Evolutionary conservation across 2,888 invertebrate species (phyloP).

Genomic region (Drosophila dives): DNA sequence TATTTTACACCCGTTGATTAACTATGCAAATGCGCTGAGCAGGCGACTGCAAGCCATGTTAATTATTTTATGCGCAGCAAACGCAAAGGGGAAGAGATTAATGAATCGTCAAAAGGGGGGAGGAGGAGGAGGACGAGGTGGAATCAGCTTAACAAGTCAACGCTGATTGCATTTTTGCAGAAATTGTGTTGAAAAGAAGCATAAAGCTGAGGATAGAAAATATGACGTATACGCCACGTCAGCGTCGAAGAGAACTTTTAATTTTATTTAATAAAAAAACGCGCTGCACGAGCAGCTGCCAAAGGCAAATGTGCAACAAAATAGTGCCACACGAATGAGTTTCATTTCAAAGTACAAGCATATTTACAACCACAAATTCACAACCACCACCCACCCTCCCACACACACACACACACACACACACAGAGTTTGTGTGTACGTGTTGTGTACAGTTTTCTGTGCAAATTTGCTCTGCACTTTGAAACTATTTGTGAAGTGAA

Average conservation of each 20-base stretch:
- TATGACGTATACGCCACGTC: constrained; percentile 27
- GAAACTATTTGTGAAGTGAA: constrained; percentile 34
- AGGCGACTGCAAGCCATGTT: constrained; percentile 60
- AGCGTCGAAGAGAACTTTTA: constrained; percentile 57
- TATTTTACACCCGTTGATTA: constrained; percentile 48
- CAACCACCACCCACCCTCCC: neutral
- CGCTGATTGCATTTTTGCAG: constrained; percentile 69
- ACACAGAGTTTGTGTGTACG: neutral
- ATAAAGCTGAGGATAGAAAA: neutral
- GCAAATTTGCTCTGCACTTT: constrained; percentile 11
- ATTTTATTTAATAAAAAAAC: constrained; percentile 73
- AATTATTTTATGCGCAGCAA: constrained; percentile 69
- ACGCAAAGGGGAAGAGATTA: neutral
- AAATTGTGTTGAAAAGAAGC: constrained; percentile 9
- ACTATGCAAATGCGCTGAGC: constrained; percentile 65
- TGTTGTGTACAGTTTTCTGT: neutral
- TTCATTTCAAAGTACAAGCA: constrained; percentile 62
- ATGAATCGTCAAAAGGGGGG: neutral
- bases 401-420: neutral
- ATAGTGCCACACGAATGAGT: constrained; percentile 47
- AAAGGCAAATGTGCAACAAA: constrained; percentile 17
- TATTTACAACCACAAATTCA: constrained; percentile 9
- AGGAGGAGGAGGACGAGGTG: neutral
- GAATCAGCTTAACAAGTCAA: constrained; percentile 53
- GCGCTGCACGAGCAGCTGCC: constrained; percentile 6